Base-by-base conservation (phyloP, 2,888 invertebrate genomes). In the Agriotes lineatus region DNA sequence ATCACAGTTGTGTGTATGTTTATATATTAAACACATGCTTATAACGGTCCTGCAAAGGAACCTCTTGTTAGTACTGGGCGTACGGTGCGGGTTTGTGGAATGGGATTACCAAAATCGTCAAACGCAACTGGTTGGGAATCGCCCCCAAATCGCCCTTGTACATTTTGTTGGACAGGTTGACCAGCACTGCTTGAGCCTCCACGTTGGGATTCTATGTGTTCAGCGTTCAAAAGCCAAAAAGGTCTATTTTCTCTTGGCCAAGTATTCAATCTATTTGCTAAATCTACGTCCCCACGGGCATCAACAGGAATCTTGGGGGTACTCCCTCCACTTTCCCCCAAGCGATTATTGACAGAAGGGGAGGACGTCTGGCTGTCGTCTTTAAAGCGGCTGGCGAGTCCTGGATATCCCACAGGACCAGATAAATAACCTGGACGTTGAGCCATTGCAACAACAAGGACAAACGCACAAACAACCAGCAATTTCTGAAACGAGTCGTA, bases 171-270 rank as follows among this genome's bases (percentile, higher is more conserved):
- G n/a, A n/a, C n/a, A n/a, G n/a, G n/a, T n/a, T n/a, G n/a, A n/a
- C n/a, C n/a, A 12, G 5, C 14, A 20, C 14, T 45, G 18, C 14
- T 7, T 44, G 75, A 80, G 42, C 81, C 75, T 22, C 80, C 82
- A 25, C 89, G 85, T 4, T 89, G 85, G 0, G 85, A 87, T 78
- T 92, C 91, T 7, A 91, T 86, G 0, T 89, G 89, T 74, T 90
- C 86, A 81, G 90, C 89, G 80, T 93, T 93, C 57, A 92, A 79
- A 68, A 88, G 87, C 93, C 93, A 93, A 82, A 91, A 93, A 0
- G 93, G 93, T 71, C 89, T 88, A 45, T 90, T 85, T 72, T 92
- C 91, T 58, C 86, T 80, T 0, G 93, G 92, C 81, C 90, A 86
- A 35, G 87, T 85, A 77, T 88, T 89, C 25, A 93, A 84, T n/a